Percentiles rank a stretch among this genome's conserved stretches.
phyloP scores from a whole-genome alignment of 2,888 invertebrate genomes.

The Caenorhabditis doughertyi region DNA sequence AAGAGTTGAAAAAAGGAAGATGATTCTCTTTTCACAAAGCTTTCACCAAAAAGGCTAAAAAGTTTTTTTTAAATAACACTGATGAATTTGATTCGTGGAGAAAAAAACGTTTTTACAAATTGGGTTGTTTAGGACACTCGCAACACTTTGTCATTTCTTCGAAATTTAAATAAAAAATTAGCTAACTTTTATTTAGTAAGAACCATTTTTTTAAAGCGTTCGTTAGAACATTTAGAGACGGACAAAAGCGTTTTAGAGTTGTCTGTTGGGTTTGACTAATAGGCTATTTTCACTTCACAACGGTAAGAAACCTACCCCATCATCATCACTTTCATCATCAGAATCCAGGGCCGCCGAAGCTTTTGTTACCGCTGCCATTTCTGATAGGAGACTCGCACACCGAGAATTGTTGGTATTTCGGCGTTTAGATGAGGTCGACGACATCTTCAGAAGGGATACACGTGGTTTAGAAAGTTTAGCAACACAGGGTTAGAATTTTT shows the following conservation, averaged over 20 bases:
- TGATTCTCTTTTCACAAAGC: no score
- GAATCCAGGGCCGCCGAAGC: not conserved
- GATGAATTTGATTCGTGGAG: no score
- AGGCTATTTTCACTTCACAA: constrained; percentile 1
- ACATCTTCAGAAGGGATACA: constrained; percentile 34
- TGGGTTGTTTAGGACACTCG: no score
- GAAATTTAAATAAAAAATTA: not conserved
- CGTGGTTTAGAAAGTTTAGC: constrained; percentile 24
- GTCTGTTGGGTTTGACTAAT: not conserved
- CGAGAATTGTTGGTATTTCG: constrained; percentile 28
- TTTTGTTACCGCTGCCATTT: not conserved
- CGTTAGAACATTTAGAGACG: constrained; percentile 15
- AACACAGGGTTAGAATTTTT: constrained; percentile 34
- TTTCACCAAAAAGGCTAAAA: no score
- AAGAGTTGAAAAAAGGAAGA: no score
- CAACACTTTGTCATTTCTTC: no score
- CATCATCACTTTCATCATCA: constrained; percentile 8
- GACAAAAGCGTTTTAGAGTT: constrained; percentile 1
- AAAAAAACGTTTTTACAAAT: no score
- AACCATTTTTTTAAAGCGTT: no score
- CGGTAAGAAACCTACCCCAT: constrained; percentile 6
- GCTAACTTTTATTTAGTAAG: not conserved
- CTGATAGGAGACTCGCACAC: constrained; percentile 19
- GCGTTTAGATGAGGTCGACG: constrained; percentile 32
- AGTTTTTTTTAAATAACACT: no score